Conservation (phyloP, 1,140 invertebrate species). For the Zophobas morio region DNA sequence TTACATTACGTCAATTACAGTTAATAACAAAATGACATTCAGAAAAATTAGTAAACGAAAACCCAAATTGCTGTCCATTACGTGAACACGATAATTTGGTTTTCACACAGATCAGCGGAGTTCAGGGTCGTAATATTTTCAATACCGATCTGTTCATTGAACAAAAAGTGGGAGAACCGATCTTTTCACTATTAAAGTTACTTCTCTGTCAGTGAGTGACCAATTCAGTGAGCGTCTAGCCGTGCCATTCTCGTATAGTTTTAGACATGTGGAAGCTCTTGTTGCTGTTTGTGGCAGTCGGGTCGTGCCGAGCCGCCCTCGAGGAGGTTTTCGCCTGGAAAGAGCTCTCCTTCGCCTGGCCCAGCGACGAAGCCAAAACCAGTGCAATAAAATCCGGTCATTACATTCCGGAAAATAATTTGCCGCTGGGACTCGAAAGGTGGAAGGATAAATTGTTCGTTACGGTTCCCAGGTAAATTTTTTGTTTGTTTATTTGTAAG, state of each 20-base stretch:
- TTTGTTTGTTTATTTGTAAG: too few relatives aligned
- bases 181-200: constrained; percentile 16
- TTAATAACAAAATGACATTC: too few relatives aligned
- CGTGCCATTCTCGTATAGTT: neutral
- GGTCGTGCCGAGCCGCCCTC: constrained; percentile 19
- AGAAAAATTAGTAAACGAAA: too few relatives aligned
- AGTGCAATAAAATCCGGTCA: constrained; percentile 74
- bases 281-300: neutral
- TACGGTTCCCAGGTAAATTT: constrained; percentile 75
- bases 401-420: constrained; percentile 79
- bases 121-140: too few relatives aligned
- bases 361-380: constrained; percentile 73
- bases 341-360: constrained; percentile 79
- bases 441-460: constrained; percentile 85
- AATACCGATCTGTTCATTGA: neutral
- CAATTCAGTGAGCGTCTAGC: neutral
- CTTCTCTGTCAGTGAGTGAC: neutral
- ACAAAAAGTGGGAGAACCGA: constrained; percentile 11
- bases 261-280: neutral
- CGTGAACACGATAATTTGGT: too few relatives aligned
- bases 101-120: too few relatives aligned
- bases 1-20: too few relatives aligned
- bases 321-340: constrained; percentile 79
- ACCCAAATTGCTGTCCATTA: too few relatives aligned
- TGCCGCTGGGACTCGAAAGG: constrained; percentile 80